Conservation (phyloP, 1,140 invertebrate species). For the Yoshiicerus persimilis region DNA sequence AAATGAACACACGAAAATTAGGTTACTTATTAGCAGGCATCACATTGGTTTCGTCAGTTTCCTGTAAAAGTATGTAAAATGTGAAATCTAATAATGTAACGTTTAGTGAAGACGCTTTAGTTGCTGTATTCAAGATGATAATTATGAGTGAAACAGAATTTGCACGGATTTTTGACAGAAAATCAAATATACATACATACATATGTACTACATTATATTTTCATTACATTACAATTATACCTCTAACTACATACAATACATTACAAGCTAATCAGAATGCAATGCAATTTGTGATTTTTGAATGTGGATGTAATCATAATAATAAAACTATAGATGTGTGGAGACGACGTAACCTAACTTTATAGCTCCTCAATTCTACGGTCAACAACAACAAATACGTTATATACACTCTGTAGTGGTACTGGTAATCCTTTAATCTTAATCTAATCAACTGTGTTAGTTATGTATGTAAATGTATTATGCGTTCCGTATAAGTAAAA, state of each 20-base stretch:
- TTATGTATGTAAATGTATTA: background rate
- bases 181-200: background rate
- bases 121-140: conserved; percentile 1
- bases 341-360: background rate
- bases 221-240: conserved; percentile 23
- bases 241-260: conserved; percentile 7
- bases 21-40: no score
- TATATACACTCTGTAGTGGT: background rate
- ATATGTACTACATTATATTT: conserved; percentile 10
- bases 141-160: conserved; percentile 14
- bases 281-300: conserved; percentile 18
- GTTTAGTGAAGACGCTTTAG: conserved; percentile 15
- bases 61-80: background rate
- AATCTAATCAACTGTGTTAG: background rate
- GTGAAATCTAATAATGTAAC: background rate
- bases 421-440: background rate
- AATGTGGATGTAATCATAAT: conserved; percentile 7
- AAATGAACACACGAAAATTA: no score
- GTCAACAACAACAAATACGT: background rate
- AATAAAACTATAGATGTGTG: conserved; percentile 12
- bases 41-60: background rate
- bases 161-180: conserved; percentile 19
- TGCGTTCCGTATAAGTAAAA: background rate
- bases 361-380: background rate
- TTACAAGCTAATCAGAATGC: conserved; percentile 3